phyloP scores from a whole-genome alignment of 2,113 vertebrate species.

The Shinisaurus crocodilurus region DNA sequence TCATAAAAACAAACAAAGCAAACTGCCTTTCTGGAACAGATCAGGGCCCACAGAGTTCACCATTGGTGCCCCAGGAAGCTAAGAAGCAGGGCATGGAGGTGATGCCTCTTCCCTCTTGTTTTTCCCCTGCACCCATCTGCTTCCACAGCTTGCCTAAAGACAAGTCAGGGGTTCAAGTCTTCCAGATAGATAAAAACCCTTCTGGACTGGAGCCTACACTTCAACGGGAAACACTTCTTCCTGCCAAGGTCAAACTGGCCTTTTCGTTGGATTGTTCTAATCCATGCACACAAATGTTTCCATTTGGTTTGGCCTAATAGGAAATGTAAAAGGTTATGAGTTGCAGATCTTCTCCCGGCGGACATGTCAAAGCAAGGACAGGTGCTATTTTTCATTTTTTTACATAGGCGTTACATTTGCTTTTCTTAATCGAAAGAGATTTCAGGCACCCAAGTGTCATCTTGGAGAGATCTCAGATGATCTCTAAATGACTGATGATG shows the following conservation, averaged over 20 bases:
- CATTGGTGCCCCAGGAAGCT: too few species aligned
- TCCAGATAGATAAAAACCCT: not conserved
- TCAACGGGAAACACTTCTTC: too few species aligned
- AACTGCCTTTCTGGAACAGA: not conserved
- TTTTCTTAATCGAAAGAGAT: conserved; percentile 62
- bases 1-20: too few species aligned
- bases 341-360: not conserved
- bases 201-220: too few species aligned
- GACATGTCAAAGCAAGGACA: conserved; percentile 26
- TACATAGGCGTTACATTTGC: conserved; percentile 41
- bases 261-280: conserved; percentile 46
- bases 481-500: conserved; percentile 67
- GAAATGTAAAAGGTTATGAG: conserved; percentile 30
- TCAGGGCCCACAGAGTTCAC: not conserved
- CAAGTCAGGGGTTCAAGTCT: not conserved
- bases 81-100: not conserved
- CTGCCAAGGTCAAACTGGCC: conserved; percentile 29
- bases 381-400: not conserved
- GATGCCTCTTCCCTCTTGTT: too few species aligned
- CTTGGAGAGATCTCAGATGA: conserved; percentile 55
- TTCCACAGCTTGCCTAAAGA: not conserved
- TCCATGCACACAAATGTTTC: conserved; percentile 42
- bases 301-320: conserved; percentile 52
- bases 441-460: conserved; percentile 41
- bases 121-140: not conserved